Evolutionary conservation across 2,113 vertebrate genomes (phyloP).

Genomic region (Eublepharis macularius): DNA sequence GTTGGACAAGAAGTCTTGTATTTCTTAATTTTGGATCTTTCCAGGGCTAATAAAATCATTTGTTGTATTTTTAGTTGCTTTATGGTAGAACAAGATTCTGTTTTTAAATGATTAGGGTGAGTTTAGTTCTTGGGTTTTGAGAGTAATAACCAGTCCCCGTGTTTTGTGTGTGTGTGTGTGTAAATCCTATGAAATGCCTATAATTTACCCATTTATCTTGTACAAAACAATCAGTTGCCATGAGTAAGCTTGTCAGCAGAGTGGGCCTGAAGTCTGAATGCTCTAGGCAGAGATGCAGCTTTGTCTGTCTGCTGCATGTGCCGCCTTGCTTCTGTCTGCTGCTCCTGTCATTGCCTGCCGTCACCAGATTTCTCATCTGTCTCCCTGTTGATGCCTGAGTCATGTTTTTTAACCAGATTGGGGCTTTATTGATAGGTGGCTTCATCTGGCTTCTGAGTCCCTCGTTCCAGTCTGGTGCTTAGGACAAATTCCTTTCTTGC

Average conservation of each 20-base stretch:
- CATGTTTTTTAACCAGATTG: background rate
- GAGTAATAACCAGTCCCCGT: background rate
- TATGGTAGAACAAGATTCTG: background rate
- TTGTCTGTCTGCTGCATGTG: background rate
- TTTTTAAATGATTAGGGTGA: background rate
- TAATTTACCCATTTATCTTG: conserved; percentile 45
- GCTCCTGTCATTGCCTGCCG: background rate
- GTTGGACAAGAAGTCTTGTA: background rate
- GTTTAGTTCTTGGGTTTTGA: background rate
- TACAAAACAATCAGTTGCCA: conserved; percentile 48
- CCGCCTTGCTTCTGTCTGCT: conserved; percentile 15
- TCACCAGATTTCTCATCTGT: background rate
- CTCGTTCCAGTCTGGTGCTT: background rate
- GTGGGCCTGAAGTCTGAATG: background rate
- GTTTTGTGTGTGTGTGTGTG: background rate
- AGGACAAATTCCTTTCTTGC: background rate
- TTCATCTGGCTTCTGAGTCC: no score
- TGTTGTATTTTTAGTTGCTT: conserved; percentile 7
- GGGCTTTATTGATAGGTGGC: background rate
- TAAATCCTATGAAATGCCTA: conserved; percentile 17
- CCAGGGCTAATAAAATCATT: background rate
- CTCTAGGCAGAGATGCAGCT: background rate
- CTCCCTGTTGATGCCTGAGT: background rate
- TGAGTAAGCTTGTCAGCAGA: conserved; percentile 31
- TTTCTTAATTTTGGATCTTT: conserved; percentile 17